Evolutionary conservation across 2,888 invertebrate species (phyloP).

Genomic region (Drosophila prostipennis): DNA sequence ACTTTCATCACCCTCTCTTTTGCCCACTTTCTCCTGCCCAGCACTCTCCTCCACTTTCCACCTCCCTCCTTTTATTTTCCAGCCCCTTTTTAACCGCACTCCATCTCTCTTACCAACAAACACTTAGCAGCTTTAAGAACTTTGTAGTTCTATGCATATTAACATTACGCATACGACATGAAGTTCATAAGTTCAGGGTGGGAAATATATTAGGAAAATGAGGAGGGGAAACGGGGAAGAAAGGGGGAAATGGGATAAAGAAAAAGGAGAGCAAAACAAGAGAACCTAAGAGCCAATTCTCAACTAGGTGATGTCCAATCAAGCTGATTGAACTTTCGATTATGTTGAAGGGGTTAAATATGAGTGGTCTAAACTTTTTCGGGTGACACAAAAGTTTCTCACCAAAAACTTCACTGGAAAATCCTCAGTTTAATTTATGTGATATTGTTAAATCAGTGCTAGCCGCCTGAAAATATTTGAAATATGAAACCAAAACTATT

Average conservation of each 20-base stretch:
- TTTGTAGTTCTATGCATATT: constrained; percentile 18
- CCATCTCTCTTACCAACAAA: neutral
- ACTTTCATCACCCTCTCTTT: constrained; percentile 9
- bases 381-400: constrained; percentile 9
- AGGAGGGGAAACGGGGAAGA: neutral
- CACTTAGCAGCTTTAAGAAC: constrained; percentile 21
- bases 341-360: constrained; percentile 6
- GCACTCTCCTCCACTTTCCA: neutral
- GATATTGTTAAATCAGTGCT: neutral
- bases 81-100: neutral
- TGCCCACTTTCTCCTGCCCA: neutral
- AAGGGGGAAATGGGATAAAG: neutral
- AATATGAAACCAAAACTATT: constrained; percentile 14
- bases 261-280: too few relatives aligned
- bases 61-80: neutral
- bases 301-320: constrained; percentile 6
- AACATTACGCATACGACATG: constrained; percentile 34
- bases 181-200: neutral
- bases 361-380: constrained; percentile 8
- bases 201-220: neutral
- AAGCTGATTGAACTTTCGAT: constrained; percentile 11
- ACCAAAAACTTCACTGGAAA: neutral
- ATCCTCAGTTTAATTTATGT: neutral
- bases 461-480: constrained; percentile 6
- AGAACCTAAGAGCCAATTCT: neutral